Conservation (phyloP, 2,113 vertebrate species). For the Chaetodon auriga region DNA sequence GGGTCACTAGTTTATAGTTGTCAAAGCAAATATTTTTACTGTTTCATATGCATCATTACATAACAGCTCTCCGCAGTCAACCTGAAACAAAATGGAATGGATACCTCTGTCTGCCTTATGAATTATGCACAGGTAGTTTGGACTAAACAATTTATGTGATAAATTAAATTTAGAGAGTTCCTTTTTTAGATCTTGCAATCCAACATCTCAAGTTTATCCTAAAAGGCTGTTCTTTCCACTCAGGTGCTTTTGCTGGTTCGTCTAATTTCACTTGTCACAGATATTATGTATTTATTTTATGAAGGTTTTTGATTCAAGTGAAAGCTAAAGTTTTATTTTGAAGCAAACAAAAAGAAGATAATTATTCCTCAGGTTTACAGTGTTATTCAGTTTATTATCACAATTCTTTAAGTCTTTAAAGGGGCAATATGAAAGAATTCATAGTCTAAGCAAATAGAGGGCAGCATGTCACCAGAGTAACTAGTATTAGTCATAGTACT, state of each 20-base stretch:
- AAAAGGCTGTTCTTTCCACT: neutral
- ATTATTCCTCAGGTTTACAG: neutral
- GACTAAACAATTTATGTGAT: conserved; percentile 19
- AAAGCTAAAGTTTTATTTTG: neutral
- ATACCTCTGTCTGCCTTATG: conserved; percentile 37
- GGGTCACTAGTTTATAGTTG: conserved; percentile 2
- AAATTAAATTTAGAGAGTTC: conserved; percentile 25
- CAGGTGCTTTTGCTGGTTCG: neutral
- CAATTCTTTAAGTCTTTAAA: too few species aligned
- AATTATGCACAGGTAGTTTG: conserved; percentile 40
- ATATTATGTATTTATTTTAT: conserved; percentile 17
- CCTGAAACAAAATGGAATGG: conserved; percentile 23
- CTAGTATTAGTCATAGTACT: too few species aligned
- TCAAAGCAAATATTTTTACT: conserved; percentile 46
- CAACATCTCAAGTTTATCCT: neutral
- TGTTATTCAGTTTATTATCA: too few species aligned
- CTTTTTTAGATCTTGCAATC: neutral
- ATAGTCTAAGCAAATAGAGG: too few species aligned
- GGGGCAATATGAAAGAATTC: too few species aligned
- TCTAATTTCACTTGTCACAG: neutral
- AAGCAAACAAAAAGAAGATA: neutral
- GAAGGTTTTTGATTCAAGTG: neutral
- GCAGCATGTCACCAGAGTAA: too few species aligned
- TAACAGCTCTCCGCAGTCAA: conserved; percentile 37
- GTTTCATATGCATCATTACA: conserved; percentile 35